phyloP scores from a whole-genome alignment of 2,113 vertebrate genomes.

The Centropristis striata region DNA sequence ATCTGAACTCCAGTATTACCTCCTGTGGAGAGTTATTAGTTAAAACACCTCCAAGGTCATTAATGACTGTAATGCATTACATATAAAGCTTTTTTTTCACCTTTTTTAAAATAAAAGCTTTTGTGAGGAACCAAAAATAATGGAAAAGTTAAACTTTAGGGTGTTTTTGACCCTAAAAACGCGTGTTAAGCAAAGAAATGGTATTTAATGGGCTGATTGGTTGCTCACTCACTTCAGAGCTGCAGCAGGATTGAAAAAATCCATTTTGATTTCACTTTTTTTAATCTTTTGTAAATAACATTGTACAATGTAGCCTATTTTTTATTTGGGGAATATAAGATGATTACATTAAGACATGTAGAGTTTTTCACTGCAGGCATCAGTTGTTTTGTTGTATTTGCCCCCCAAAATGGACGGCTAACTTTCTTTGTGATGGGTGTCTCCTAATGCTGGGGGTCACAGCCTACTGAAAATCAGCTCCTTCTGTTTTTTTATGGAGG shows the following conservation, averaged over 20 bases:
- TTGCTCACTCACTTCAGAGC: conserved; percentile 60
- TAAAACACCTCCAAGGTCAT: conserved; percentile 67
- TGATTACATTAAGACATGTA: conserved; percentile 68
- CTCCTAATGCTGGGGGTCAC: conserved; percentile 36
- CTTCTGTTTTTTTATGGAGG: conserved; percentile 61
- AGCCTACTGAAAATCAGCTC: conserved; percentile 54
- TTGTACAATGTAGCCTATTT: conserved; percentile 70
- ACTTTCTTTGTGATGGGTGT: conserved; percentile 47
- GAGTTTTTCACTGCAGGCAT: conserved; percentile 61
- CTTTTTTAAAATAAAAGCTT: conserved; percentile 45
- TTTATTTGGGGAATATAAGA: conserved; percentile 69
- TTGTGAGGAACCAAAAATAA: conserved; percentile 64
- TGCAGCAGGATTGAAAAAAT: conserved; percentile 57
- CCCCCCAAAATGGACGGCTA: conserved; percentile 13
- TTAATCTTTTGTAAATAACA: conserved; percentile 76
- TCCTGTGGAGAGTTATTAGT: conserved; percentile 80
- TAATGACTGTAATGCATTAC: conserved; percentile 65
- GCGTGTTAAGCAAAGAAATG: conserved; percentile 26
- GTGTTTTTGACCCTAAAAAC: conserved; percentile 55
- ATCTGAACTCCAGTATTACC: conserved; percentile 80
- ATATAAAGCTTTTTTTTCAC: conserved; percentile 62
- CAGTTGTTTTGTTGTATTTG: conserved; percentile 41
- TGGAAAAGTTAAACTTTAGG: conserved; percentile 39
- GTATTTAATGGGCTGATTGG: conserved; percentile 51
- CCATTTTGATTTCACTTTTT: conserved; percentile 72